phyloP scores from a whole-genome alignment of 2,113 vertebrate genomes.

The Bostrychus sinensis region DNA sequence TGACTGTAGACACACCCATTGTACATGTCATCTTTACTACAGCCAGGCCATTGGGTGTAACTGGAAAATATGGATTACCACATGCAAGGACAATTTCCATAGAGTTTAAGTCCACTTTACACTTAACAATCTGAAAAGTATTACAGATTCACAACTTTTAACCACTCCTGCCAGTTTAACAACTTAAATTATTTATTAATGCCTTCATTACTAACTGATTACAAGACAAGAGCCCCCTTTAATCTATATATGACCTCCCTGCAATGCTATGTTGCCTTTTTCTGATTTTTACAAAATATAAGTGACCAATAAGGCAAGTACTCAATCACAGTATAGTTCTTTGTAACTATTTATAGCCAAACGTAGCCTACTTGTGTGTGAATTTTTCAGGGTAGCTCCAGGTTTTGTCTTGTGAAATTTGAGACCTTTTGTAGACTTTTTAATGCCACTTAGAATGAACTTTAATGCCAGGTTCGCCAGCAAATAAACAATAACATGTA shows the following conservation, averaged over 20 bases:
- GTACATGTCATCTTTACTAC: neutral
- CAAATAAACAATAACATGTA: too few relatives aligned
- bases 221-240: neutral
- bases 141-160: too few relatives aligned
- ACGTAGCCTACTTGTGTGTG: too few relatives aligned
- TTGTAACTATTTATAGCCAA: too few relatives aligned
- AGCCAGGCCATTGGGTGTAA: constrained; percentile 5
- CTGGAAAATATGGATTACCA: neutral
- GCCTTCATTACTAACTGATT: neutral
- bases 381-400: too few relatives aligned
- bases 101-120: neutral
- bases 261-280: neutral
- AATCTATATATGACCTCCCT: neutral
- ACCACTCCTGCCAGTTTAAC: neutral
- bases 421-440: too few relatives aligned
- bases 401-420: too few relatives aligned
- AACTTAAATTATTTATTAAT: neutral
- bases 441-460: too few relatives aligned
- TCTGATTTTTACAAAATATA: too few relatives aligned
- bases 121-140: neutral
- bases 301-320: too few relatives aligned
- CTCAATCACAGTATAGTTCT: too few relatives aligned
- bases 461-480: too few relatives aligned
- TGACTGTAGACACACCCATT: neutral
- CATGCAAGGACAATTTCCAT: neutral